Conservation (phyloP, 2,888 invertebrate genomes). For the Dromius quadrimaculatus region DNA sequence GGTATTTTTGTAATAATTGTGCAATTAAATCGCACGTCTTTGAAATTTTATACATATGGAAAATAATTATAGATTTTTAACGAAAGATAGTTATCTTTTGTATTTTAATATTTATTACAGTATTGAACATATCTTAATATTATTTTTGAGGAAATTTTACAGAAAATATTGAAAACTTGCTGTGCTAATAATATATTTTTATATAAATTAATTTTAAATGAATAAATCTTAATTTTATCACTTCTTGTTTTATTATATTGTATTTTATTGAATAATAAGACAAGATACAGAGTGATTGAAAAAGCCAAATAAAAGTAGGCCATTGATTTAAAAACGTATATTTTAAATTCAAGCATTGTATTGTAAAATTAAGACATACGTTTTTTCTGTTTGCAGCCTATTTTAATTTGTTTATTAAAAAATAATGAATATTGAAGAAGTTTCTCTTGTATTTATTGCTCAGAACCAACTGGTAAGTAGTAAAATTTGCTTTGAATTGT, state of each 20-base stretch:
- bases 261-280: too few relatives aligned
- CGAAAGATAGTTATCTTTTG: slow-evolving; percentile 34
- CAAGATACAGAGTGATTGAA: too few relatives aligned
- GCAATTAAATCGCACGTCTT: slow-evolving; percentile 41
- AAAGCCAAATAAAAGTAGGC: too few relatives aligned
- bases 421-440: too few relatives aligned
- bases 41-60: slow-evolving; percentile 41
- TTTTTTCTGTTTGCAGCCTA: too few relatives aligned
- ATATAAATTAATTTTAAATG: slow-evolving; percentile 46
- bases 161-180: slow-evolving; percentile 46
- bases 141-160: slow-evolving; percentile 28
- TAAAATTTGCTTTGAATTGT: slow-evolving; percentile 21
- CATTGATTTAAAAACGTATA: too few relatives aligned
- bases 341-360: too few relatives aligned
- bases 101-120: slow-evolving; percentile 50
- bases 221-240: slow-evolving; percentile 47
- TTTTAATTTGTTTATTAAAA: too few relatives aligned
- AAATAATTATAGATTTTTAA: slow-evolving; percentile 38
- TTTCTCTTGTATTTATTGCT: too few relatives aligned
- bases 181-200: slow-evolving; percentile 52
- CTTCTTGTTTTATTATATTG: slow-evolving; percentile 26
- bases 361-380: too few relatives aligned
- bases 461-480: too few relatives aligned
- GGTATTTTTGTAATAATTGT: not conserved
- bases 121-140: slow-evolving; percentile 42